Evolutionary conservation across 2,797 vertebrate genomes (phyloP).

Genomic region (Stomatorhinus walkeri): DNA sequence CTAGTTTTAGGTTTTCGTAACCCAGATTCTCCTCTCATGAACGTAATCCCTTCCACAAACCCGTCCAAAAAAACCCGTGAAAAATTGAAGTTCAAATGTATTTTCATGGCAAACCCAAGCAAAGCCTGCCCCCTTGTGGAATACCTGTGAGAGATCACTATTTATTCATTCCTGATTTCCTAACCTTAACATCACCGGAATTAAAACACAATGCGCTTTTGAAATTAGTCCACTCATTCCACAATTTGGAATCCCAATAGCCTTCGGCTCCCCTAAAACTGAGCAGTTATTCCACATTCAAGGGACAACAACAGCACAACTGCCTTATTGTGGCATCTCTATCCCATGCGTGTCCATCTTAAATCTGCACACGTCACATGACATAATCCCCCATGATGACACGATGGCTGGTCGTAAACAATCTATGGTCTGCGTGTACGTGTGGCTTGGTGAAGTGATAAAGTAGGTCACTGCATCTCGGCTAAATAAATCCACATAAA

Average conservation of each 20-base stretch:
- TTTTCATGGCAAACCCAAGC: background rate
- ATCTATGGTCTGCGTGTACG: background rate
- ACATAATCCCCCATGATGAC: background rate
- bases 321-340: background rate
- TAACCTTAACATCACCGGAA: background rate
- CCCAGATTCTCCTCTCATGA: background rate
- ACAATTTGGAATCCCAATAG: background rate
- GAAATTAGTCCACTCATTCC: background rate
- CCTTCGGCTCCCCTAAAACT: background rate
- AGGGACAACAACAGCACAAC: background rate
- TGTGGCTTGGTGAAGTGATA: background rate
- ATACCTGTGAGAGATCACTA: background rate
- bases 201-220: background rate
- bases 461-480: background rate
- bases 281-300: background rate
- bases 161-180: background rate
- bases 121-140: constrained; percentile 6
- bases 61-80: background rate
- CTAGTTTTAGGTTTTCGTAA: background rate
- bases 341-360: background rate
- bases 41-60: background rate
- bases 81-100: background rate
- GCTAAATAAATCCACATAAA: background rate
- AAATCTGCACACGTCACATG: background rate
- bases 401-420: background rate